A percentile compares a stretch with the other conserved stretches of the same genome.
Evolutionary conservation across 2,797 vertebrate species (phyloP).

Genomic region (Tympanoctomys barrerae): DNA sequence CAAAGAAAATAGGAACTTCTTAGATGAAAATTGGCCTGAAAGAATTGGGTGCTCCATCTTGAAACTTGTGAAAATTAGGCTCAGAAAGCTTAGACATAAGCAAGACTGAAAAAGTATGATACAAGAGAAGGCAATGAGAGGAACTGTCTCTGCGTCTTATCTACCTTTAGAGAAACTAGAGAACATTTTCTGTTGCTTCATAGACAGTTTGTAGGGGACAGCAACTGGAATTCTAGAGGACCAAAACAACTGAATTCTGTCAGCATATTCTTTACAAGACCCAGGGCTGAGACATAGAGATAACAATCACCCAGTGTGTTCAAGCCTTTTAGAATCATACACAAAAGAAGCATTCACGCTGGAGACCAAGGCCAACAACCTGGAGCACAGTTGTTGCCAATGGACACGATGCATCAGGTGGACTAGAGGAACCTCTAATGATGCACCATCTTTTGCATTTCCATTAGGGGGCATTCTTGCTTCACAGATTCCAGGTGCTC

Average conservation of each 20-base stretch:
- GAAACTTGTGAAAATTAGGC: conserved; percentile 45
- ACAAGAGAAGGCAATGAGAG: neutral
- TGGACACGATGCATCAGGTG: neutral
- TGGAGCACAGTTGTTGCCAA: neutral
- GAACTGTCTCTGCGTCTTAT: neutral
- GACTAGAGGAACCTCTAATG: neutral
- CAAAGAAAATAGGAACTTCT: conserved; percentile 7
- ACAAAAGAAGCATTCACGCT: neutral
- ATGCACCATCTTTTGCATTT: neutral
- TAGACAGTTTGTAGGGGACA: neutral
- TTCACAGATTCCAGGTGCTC: conserved; percentile 73
- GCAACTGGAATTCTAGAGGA: neutral
- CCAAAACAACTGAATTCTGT: neutral
- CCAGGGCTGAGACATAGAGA: neutral
- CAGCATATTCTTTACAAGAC: neutral
- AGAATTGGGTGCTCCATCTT: neutral
- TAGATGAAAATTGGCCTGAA: conserved; percentile 5
- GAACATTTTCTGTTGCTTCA: neutral
- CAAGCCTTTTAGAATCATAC: neutral
- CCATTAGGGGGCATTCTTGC: conserved; percentile 88
- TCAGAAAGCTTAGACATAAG: neutral
- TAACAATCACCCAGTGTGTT: neutral
- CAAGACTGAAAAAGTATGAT: neutral
- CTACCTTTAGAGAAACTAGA: neutral
- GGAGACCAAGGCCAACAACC: neutral